phyloP scores from a whole-genome alignment of 2,797 vertebrate species.

The Borostomias antarcticus region DNA sequence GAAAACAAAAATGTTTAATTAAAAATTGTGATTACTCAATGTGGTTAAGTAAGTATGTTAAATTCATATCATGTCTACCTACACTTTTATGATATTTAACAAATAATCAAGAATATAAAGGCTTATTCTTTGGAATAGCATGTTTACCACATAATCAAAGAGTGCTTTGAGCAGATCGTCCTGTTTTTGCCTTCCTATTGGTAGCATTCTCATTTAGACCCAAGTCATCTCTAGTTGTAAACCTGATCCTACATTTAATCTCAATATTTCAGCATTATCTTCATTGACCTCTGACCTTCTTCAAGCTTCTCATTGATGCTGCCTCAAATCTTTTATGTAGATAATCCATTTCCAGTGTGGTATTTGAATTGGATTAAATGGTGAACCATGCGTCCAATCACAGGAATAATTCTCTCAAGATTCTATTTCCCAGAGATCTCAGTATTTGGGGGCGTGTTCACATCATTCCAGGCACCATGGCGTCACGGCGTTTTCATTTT shows the following conservation, averaged over 20 bases:
- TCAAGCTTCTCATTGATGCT: slow-evolving; percentile 72
- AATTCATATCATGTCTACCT: too few species aligned
- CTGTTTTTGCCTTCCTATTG: neutral
- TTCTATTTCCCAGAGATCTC: slow-evolving; percentile 11
- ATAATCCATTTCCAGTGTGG: slow-evolving; percentile 82
- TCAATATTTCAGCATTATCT: slow-evolving; percentile 73
- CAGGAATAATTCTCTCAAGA: slow-evolving; percentile 12
- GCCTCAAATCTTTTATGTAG: slow-evolving; percentile 78
- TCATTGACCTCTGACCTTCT: slow-evolving; percentile 80
- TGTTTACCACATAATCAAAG: neutral
- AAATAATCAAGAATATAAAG: slow-evolving; percentile 61
- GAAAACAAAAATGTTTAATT: too few species aligned
- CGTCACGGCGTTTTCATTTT: neutral
- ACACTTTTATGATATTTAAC: slow-evolving; percentile 81
- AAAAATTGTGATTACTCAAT: too few species aligned
- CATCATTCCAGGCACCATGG: neutral
- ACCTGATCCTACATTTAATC: neutral
- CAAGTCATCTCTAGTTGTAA: neutral
- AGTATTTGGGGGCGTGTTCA: neutral
- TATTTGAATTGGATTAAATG: slow-evolving; percentile 83
- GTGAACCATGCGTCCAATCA: slow-evolving; percentile 47
- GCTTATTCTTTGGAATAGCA: neutral
- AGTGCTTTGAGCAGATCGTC: neutral
- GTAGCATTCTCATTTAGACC: neutral
- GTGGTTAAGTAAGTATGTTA: too few species aligned